These are phyloP conservation scores for Esox niger DNA, from an alignment of 2,113 vertebrate species.

Conservation along the genomic window DNA sequence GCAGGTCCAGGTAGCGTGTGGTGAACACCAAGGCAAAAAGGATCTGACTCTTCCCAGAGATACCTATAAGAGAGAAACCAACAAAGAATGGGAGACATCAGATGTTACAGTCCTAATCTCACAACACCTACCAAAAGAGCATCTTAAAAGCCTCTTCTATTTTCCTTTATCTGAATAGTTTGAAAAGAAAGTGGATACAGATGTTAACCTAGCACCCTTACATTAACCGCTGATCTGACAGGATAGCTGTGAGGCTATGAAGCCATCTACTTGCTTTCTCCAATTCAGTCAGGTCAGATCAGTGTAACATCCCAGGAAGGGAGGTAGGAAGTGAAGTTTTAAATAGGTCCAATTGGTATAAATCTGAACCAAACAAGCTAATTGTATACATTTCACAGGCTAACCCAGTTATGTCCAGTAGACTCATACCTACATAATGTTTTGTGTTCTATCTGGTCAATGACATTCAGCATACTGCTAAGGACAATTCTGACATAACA, in stretches of 20 bases:
- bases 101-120: not conserved
- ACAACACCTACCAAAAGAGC: not conserved
- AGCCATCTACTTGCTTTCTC: no score
- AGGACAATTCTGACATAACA: not conserved
- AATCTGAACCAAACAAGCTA: not conserved
- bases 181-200: not conserved
- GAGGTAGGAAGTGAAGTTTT: no score
- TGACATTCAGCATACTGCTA: not conserved
- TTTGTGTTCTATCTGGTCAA: not conserved
- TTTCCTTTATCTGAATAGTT: not conserved
- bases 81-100: conserved; percentile 2
- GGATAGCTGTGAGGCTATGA: no score
- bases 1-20: conserved; percentile 97
- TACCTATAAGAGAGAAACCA: conserved; percentile 77
- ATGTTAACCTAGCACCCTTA: no score
- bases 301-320: no score
- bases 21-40: conserved; percentile 98
- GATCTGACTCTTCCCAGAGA: conserved; percentile 98
- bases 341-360: not conserved
- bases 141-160: not conserved
- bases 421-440: not conserved
- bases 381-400: not conserved
- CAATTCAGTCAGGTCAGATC: not conserved
- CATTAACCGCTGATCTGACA: no score
- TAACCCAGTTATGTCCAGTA: not conserved